Percentiles rank a stretch among this genome's conserved stretches.
phyloP scores from a whole-genome alignment of 2,888 invertebrate species.

The Watsonalla binaria region DNA sequence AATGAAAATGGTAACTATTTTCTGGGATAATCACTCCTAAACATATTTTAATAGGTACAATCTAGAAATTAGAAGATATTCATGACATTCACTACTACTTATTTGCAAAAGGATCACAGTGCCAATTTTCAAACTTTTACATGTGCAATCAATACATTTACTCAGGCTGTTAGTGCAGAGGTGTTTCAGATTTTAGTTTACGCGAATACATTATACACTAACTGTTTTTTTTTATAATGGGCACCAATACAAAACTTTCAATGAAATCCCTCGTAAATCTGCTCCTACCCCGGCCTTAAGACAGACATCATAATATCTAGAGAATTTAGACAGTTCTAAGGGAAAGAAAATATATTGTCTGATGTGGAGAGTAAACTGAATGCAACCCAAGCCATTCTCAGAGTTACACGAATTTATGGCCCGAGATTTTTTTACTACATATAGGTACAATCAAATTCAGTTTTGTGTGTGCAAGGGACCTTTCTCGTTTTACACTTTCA shows the following conservation, averaged over 20 bases:
- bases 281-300: conserved; percentile 65
- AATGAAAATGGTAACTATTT: conserved; percentile 76
- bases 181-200: conserved; percentile 1
- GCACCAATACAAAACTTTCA: conserved; percentile 37
- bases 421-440: neutral
- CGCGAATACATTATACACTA: conserved; percentile 1
- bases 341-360: conserved; percentile 45
- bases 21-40: conserved; percentile 70
- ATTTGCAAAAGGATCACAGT: neutral
- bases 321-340: conserved; percentile 57
- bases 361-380: conserved; percentile 60
- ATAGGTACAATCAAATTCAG: neutral
- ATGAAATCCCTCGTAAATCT: conserved; percentile 49
- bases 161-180: neutral
- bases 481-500: too few relatives aligned
- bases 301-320: conserved; percentile 44
- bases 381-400: conserved; percentile 64
- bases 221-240: conserved; percentile 12
- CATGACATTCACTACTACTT: neutral
- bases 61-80: neutral
- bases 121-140: neutral
- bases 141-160: neutral
- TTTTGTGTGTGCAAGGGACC: neutral
- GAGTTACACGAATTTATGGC: too few relatives aligned
- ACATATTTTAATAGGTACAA: conserved; percentile 22